A percentile compares a stretch with the other conserved stretches of the same genome.
phyloP scores from a whole-genome alignment of 2,888 invertebrate genomes.

The Uropetala carovei region DNA sequence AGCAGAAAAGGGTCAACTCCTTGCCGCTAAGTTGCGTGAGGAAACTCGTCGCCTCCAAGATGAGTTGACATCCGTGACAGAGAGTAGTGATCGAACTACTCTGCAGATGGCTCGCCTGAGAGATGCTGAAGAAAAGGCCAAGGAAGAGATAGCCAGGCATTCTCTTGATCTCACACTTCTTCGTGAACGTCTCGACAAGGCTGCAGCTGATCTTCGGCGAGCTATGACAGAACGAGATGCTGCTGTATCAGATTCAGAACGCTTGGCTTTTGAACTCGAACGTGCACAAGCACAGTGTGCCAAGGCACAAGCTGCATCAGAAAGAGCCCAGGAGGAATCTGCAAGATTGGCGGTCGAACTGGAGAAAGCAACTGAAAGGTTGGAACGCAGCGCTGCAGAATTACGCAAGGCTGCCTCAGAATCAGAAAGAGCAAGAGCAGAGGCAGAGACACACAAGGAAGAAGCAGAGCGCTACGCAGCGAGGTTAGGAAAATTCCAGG shows the following conservation, averaged over 20 bases:
- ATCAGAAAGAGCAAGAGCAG: conserved; percentile 82
- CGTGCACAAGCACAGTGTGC: conserved; percentile 90
- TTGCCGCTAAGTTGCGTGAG: conserved; percentile 88
- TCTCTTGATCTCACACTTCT: conserved; percentile 90
- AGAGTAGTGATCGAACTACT: conserved; percentile 91
- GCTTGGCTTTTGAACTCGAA: conserved; percentile 91
- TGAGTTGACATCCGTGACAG: conserved; percentile 89
- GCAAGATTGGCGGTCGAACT: conserved; percentile 90
- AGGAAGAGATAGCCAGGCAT: conserved; percentile 87
- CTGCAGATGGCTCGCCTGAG: conserved; percentile 90
- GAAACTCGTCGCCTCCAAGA: conserved; percentile 92
- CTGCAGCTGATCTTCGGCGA: conserved; percentile 89
- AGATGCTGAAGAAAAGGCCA: conserved; percentile 93
- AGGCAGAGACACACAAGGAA: conserved; percentile 87
- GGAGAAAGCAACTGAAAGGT: conserved; percentile 94
- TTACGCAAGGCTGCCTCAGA: conserved; percentile 88
- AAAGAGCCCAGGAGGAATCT: conserved; percentile 93
- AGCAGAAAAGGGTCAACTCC: conserved; percentile 88
- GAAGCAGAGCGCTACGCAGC: conserved; percentile 86
- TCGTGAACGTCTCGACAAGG: conserved; percentile 91
- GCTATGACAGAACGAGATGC: conserved; percentile 92
- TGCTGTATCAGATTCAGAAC: conserved; percentile 88
- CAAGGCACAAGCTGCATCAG: conserved; percentile 90
- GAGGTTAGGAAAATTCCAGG: conserved; percentile 86
- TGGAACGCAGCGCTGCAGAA: conserved; percentile 90